Evolutionary conservation across 2,888 invertebrate species (phyloP), one percentile per base, ranked within the genome.

Genomic region (Oegoconia quadripuncta): DNA sequence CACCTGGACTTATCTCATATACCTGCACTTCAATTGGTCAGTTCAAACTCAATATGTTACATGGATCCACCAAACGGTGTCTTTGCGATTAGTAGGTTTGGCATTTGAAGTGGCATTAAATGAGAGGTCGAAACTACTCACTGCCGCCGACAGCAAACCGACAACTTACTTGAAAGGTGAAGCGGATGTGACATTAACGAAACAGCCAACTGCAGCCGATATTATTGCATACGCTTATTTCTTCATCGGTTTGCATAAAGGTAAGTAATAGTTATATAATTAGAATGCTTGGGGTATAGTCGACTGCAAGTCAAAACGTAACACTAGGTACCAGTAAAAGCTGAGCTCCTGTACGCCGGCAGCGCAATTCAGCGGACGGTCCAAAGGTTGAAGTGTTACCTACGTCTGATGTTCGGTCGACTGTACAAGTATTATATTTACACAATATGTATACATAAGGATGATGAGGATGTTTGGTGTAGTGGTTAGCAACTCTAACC

Each of bases 171-270:
- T 22, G 22, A 1, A 59, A 47, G 50, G 11, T 46, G 13, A 40
- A 42, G 39, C 48, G 5, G 56, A 31, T 5, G 64, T 62, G n/a
- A 52, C 68, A 45, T 38, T 72, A 44, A 34, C 59, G 50, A 42
- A 73, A 37, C 74, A 86, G 12, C 89, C 89, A 0, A 56, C 76
- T 16, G 79, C 91, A 34, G 34, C 88, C 31, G 93, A 95, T 59
- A 90, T 95, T 5, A 82, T 95, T 52, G 91, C 92, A 50, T 97
- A 97, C 69, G 84, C 92, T 1, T 95, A 93, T 69, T 94, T 92
- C 68, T 96, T 94, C 68, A 90, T 95, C 62, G 97, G 97, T 41
- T 88, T 97, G 30, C 89, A 97, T 53, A 96, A 94, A 81, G 97
- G 96, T 95, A 78, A 3, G n/a, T n/a, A n/a, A n/a, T n/a, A n/a